These are phyloP conservation scores for Lasioglossum morio DNA, from an alignment of 2,888 invertebrate species.

Conservation along the genomic window DNA sequence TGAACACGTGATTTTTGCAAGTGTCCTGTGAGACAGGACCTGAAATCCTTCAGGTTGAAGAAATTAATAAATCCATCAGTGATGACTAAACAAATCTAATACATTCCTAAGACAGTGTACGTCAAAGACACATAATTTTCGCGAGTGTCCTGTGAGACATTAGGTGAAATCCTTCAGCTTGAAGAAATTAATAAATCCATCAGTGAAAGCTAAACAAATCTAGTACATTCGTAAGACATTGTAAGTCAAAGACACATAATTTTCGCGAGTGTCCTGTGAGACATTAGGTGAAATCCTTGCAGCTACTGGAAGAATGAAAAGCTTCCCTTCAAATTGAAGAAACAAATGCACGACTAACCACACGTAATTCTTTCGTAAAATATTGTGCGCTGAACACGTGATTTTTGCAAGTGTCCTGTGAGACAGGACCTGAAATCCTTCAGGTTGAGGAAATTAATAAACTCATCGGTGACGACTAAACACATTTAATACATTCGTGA, in stretches of 20 bases:
- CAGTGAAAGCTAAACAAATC: not conserved
- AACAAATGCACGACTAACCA: not conserved
- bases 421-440: too few relatives aligned
- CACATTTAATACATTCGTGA: not conserved
- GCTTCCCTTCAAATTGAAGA: not conserved
- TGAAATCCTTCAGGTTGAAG: not conserved
- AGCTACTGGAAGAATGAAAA: not conserved
- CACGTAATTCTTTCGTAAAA: too few relatives aligned
- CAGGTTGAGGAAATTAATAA: conserved; percentile 40
- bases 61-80: too few relatives aligned
- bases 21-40: not conserved
- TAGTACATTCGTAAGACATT: not conserved
- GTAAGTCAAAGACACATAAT: not conserved
- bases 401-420: too few relatives aligned
- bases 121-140: too few relatives aligned
- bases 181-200: conserved; percentile 43
- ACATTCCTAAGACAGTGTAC: too few relatives aligned
- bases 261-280: not conserved
- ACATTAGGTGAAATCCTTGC: too few relatives aligned
- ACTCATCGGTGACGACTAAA: conserved; percentile 5
- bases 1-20: not conserved
- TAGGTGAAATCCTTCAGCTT: not conserved
- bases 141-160: too few relatives aligned
- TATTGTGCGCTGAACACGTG: too few relatives aligned
- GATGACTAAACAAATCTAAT: too few relatives aligned